phyloP scores from a whole-genome alignment of 2,797 vertebrate species.

The Brotula barbata region DNA sequence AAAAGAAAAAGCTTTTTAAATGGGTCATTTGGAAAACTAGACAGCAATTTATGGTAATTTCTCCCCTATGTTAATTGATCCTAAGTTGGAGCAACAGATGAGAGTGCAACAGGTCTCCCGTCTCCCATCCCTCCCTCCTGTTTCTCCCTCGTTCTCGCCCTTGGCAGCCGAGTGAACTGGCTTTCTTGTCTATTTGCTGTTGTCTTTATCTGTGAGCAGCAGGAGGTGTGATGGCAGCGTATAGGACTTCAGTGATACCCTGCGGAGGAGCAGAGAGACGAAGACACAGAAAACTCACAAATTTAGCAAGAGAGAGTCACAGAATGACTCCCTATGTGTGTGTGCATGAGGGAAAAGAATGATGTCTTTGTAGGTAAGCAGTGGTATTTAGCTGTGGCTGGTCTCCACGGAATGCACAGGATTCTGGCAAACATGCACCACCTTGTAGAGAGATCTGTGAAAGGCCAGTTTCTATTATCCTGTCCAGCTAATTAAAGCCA shows the following conservation, averaged over 20 bases:
- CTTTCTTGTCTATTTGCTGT: slow-evolving; percentile 36
- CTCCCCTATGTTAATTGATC: too few relatives aligned
- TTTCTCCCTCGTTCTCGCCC: slow-evolving; percentile 21
- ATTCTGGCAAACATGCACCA: slow-evolving; percentile 47
- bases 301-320: slow-evolving; percentile 8
- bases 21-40: too few relatives aligned
- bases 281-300: background rate
- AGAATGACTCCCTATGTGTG: slow-evolving; percentile 6
- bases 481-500: slow-evolving; percentile 3
- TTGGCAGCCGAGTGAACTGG: slow-evolving; percentile 5
- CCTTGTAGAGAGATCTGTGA: slow-evolving; percentile 15
- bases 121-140: background rate
- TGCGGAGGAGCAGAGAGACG: slow-evolving; percentile 36
- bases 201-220: slow-evolving; percentile 41
- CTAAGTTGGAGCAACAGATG: slow-evolving; percentile 21
- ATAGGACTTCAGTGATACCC: slow-evolving; percentile 43
- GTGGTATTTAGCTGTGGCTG: slow-evolving; percentile 46
- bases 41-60: too few relatives aligned
- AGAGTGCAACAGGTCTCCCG: slow-evolving; percentile 33
- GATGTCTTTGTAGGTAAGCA: slow-evolving; percentile 62
- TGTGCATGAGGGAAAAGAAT: slow-evolving; percentile 33
- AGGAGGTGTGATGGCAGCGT: slow-evolving; percentile 40
- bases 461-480: background rate
- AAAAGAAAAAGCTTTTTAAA: too few relatives aligned
- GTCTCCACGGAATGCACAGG: slow-evolving; percentile 56